Evolutionary conservation across 1,140 invertebrate genomes (phyloP).

Genomic region (Pygmarrhopalites habei): DNA sequence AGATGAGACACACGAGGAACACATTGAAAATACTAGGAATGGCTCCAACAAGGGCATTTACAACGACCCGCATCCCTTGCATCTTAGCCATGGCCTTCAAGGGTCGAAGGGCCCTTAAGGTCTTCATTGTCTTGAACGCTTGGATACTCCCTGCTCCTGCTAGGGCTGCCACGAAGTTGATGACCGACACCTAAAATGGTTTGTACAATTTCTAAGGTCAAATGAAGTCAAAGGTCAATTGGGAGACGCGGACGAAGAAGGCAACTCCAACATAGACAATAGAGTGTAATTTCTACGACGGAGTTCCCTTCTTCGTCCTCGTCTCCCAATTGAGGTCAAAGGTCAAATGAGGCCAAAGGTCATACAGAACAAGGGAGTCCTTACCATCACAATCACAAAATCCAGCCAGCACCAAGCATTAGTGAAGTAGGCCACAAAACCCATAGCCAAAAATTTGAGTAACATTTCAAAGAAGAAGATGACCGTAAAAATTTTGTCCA

Average conservation of each 20-base stretch:
- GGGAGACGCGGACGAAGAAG: too few species aligned
- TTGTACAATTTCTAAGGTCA: too few species aligned
- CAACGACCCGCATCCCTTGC: constrained; percentile 94
- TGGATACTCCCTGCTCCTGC: constrained; percentile 81
- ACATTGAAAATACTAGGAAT: constrained; percentile 95
- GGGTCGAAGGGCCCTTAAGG: constrained; percentile 78
- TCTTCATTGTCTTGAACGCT: constrained; percentile 86
- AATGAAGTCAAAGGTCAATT: too few species aligned
- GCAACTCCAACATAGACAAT: too few species aligned
- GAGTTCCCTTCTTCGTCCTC: too few species aligned
- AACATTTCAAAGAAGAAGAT: constrained; percentile 99
- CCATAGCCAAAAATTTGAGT: constrained; percentile 95
- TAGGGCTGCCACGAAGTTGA: constrained; percentile 92
- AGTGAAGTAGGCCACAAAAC: constrained; percentile 94
- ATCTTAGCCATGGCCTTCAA: constrained; percentile 84
- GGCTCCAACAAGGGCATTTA: constrained; percentile 90
- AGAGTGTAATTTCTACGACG: too few species aligned
- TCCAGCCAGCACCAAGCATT: constrained; percentile 99
- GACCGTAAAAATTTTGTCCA: constrained; percentile 96
- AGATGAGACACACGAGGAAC: constrained; percentile 78
- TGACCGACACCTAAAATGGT: constrained; percentile 93
- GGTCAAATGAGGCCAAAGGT: too few species aligned
- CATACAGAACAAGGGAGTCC: too few species aligned
- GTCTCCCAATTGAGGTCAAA: too few species aligned
- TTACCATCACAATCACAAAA: constrained; percentile 95